Conservation (phyloP, 2,888 invertebrate genomes). For the Tenthredo mesomela region DNA sequence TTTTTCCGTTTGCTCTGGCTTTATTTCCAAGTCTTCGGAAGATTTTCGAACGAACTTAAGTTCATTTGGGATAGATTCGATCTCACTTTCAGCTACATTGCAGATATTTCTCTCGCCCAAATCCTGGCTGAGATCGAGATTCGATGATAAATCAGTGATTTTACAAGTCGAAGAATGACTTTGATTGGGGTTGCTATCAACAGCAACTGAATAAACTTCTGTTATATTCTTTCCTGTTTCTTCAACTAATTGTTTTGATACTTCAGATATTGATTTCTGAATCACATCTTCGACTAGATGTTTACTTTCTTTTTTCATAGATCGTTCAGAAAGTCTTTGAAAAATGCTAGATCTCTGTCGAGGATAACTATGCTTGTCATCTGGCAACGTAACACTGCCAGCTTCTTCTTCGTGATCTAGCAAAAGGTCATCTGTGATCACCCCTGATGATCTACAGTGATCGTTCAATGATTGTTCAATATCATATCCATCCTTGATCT, state of each 20-base stretch:
- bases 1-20: background rate
- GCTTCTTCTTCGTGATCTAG: background rate
- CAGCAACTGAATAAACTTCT: conserved; percentile 2
- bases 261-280: background rate
- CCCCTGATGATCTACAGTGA: background rate
- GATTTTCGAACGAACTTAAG: background rate
- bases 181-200: background rate
- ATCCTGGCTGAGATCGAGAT: background rate
- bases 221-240: background rate
- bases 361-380: background rate
- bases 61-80: background rate
- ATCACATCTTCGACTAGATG: background rate
- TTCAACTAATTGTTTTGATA: background rate
- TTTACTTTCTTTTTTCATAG: background rate
- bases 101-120: background rate
- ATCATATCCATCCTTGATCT: background rate
- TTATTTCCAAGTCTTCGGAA: background rate
- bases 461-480: background rate
- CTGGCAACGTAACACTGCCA: background rate
- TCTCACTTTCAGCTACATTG: background rate
- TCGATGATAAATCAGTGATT: background rate
- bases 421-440: background rate
- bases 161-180: background rate
- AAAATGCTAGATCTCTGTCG: background rate
- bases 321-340: background rate